Conservation (phyloP, 2,888 invertebrate genomes). For the Tillus elongatus region DNA sequence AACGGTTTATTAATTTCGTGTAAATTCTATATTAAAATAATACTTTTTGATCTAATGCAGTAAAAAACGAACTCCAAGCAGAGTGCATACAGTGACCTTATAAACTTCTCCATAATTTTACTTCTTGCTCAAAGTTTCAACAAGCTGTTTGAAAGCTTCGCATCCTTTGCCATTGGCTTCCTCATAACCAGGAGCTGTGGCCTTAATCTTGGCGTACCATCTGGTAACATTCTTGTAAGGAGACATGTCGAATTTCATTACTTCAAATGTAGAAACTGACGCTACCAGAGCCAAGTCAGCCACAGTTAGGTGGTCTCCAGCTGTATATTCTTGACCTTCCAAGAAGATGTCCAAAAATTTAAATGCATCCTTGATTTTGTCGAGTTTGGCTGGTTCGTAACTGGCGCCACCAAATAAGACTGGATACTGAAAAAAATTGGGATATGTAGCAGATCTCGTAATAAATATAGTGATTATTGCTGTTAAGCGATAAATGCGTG, state of each 20-base stretch:
- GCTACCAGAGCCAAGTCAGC: conserved; percentile 67
- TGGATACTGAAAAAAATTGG: conserved; percentile 33
- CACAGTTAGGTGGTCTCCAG: conserved; percentile 64
- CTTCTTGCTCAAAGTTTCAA: conserved; percentile 30
- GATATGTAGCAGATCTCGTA: too few species aligned
- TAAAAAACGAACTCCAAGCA: too few species aligned
- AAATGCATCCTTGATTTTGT: conserved; percentile 60
- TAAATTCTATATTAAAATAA: too few species aligned
- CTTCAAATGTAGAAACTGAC: conserved; percentile 61
- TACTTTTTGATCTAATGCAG: too few species aligned
- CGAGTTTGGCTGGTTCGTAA: conserved; percentile 54
- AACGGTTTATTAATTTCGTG: too few species aligned
- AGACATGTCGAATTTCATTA: conserved; percentile 52
- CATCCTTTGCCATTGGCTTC: conserved; percentile 37
- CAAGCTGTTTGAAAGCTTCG: conserved; percentile 31
- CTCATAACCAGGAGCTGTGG: conserved; percentile 50
- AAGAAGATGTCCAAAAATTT: conserved; percentile 64
- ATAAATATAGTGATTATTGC: not conserved
- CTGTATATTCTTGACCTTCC: conserved; percentile 58
- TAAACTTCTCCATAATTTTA: too few species aligned
- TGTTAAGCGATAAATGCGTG: not conserved
- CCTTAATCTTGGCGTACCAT: conserved; percentile 53
- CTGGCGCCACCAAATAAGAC: conserved; percentile 41
- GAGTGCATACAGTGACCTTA: too few species aligned
- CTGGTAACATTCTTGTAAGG: conserved; percentile 59